Base-by-base conservation (phyloP, 2,888 invertebrate genomes). In the Pseudococcus longispinus region DNA sequence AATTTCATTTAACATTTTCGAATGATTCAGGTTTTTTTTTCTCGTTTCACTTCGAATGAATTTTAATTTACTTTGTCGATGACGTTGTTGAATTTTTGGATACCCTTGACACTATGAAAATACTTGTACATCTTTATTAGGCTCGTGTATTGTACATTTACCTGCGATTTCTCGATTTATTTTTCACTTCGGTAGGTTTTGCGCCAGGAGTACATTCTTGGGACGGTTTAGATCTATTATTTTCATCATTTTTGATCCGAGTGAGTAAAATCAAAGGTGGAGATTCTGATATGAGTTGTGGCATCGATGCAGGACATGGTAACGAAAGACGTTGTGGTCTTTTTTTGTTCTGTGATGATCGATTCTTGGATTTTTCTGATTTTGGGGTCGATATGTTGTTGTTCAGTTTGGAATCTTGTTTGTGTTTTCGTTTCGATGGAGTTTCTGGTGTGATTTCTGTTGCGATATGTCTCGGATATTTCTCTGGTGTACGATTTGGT, bases 61-160 rank as follows among this genome's bases (percentile, higher is more conserved):
- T 70, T 70, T 70, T 29, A 70, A 70, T 70, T 70, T 70, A 70
- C 18, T 70, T 70, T 65, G 23, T 29, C 70, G 15, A 29, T 70
- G 70, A 29, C 70, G 29, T 70, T 70, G 26, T 70, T 23, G 60
- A 60, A 60, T 60, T 60, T 55, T 60, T 60, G 20, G n/a, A 3
- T 23, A 60, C 9, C 20, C 60, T 23, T 60, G 60, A 20, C 23
- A n/a, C n/a, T n/a, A n/a, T n/a, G n/a, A n/a, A n/a, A n/a, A n/a
- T n/a, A n/a, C n/a, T n/a, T n/a, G n/a, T 60, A 60, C 11, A 60
- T 60, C 11, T 55, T 55, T 20, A n/a, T 4, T 55, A 2, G 6
- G n/a, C n/a, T n/a, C 0, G 60, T 60, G 60, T 46, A n/a, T 18
- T 13, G n/a, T 9, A 5, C 2, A 55, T 55, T 55, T 55, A 46